phyloP scores from a whole-genome alignment of 2,797 vertebrate species.

The Sebastolobus alascanus region DNA sequence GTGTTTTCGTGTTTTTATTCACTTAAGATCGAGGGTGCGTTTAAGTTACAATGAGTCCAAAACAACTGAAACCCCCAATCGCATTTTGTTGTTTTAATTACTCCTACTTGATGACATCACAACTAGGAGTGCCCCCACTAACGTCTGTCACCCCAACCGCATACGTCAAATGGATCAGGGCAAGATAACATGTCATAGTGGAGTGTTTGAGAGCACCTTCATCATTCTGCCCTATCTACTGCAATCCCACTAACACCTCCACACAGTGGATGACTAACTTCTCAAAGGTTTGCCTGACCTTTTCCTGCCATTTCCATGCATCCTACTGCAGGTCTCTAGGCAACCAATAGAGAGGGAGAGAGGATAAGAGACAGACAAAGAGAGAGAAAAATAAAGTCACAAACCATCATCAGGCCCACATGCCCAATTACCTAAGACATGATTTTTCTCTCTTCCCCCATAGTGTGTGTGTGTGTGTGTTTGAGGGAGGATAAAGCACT shows the following conservation, averaged over 20 bases:
- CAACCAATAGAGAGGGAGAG: slow-evolving; percentile 67
- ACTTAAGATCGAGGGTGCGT: neutral
- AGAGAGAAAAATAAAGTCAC: slow-evolving; percentile 57
- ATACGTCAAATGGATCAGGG: slow-evolving; percentile 8
- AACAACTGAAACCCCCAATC: slow-evolving; percentile 2
- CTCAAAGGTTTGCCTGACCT: slow-evolving; percentile 82
- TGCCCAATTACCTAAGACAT: slow-evolving; percentile 44
- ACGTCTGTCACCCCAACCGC: neutral
- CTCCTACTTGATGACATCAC: slow-evolving; percentile 21
- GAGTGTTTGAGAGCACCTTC: slow-evolving; percentile 50
- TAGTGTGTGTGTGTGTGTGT: neutral
- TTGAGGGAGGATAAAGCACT: slow-evolving; percentile 3
- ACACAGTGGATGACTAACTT: slow-evolving; percentile 79
- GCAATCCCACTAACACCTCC: slow-evolving; percentile 69
- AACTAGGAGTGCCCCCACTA: neutral
- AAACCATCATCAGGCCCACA: slow-evolving; percentile 56
- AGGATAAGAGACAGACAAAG: slow-evolving; percentile 50
- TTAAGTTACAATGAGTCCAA: slow-evolving; percentile 11
- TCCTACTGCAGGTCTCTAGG: slow-evolving; percentile 79
- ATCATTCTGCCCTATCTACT: slow-evolving; percentile 33
- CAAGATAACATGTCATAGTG: slow-evolving; percentile 17
- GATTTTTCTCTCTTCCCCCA: slow-evolving; percentile 19
- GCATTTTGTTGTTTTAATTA: slow-evolving; percentile 13
- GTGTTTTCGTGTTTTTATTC: slow-evolving; percentile 28
- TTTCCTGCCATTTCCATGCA: slow-evolving; percentile 78